A percentile compares a stretch with the other conserved stretches of the same genome.
These are phyloP conservation scores for Drosophila putrida DNA, from an alignment of 2,888 invertebrate genomes.

Conservation along the genomic window DNA sequence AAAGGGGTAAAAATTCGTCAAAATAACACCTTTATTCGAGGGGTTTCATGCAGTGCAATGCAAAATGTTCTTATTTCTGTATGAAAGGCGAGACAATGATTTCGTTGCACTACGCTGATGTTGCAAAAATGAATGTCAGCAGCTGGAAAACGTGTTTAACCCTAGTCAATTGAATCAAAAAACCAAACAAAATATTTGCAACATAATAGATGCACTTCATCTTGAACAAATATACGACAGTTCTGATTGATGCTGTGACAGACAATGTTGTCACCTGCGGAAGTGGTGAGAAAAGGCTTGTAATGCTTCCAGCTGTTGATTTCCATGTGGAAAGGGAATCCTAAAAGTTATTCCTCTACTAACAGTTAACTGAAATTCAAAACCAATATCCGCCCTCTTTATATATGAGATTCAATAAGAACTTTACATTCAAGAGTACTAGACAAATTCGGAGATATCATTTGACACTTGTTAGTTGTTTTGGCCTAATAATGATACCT, in stretches of 20 bases:
- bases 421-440: constrained; percentile 15
- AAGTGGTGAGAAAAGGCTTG: constrained; percentile 42
- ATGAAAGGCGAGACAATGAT: constrained; percentile 42
- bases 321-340: constrained; percentile 19
- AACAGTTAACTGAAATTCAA: constrained; percentile 48
- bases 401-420: constrained; percentile 52
- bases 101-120: constrained; percentile 55
- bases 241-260: constrained; percentile 59
- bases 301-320: constrained; percentile 45
- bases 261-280: constrained; percentile 56
- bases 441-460: constrained; percentile 36
- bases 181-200: constrained; percentile 43
- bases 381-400: constrained; percentile 67
- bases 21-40: constrained; percentile 55
- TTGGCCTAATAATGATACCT: constrained; percentile 58
- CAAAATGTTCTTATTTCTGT: constrained; percentile 44
- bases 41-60: constrained; percentile 26
- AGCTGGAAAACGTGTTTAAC: constrained; percentile 65
- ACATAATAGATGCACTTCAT: constrained; percentile 68
- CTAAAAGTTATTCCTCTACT: neutral
- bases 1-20: constrained; percentile 53
- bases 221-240: constrained; percentile 44
- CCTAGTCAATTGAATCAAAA: constrained; percentile 49
- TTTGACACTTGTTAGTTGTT: constrained; percentile 65
- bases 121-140: constrained; percentile 54